Conservation (phyloP, 2,113 vertebrate genomes). For the Rhadina sibilatrix region DNA sequence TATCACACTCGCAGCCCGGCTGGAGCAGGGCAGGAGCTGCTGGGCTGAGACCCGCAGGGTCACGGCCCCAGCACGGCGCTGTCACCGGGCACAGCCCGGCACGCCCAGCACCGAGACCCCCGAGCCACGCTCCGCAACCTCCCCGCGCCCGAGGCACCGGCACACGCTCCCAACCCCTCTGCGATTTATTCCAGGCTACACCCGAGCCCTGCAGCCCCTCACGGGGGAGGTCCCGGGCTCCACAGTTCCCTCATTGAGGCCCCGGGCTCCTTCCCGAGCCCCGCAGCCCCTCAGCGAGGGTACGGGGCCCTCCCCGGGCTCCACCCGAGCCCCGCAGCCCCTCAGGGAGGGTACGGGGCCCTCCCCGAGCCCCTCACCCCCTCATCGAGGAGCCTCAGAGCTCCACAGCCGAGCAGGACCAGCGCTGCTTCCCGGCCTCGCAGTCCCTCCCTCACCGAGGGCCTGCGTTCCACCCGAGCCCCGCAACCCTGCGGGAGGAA, state of each 20-base stretch:
- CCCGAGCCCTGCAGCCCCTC: neutral
- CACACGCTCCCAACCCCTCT: neutral
- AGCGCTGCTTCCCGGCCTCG: neutral
- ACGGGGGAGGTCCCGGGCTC: neutral
- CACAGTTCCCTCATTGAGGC: accelerated
- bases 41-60: neutral
- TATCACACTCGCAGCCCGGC: accelerated
- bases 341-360: neutral
- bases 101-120: no score
- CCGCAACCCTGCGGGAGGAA: neutral
- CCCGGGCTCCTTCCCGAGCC: neutral
- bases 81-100: neutral
- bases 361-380: neutral
- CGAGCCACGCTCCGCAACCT: neutral
- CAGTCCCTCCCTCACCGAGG: neutral
- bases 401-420: neutral
- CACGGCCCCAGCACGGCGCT: neutral
- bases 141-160: neutral
- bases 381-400: neutral
- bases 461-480: neutral
- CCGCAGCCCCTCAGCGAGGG: neutral
- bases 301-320: no score
- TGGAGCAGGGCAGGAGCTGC: no score
- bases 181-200: accelerated
- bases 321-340: neutral